Evolutionary conservation across 2,888 invertebrate genomes (phyloP), one percentile per base, ranked within the genome.

Genomic region (Philhelius pedissequus): DNA sequence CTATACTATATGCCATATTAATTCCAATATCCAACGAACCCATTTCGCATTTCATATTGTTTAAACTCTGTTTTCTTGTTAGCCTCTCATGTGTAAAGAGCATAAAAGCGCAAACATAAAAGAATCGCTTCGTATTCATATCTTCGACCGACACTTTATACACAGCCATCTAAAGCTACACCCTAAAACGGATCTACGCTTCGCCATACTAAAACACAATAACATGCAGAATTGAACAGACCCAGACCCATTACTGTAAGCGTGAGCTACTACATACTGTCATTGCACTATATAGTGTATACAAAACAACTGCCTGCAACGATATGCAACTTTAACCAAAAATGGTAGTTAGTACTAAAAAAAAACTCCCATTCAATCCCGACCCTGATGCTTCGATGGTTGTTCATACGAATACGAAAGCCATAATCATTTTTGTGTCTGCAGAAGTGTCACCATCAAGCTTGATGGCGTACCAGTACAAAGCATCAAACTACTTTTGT

Each of bases 151-250:
- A 50, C 30, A 27, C 43, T n/a, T 52, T 27, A 18, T 18, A 15
- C 40, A 60, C 9, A 58, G 6, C 4, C 27, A 13, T 50, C 4
- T 20, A 7, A n/a, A 38, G 25, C 73, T 69, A 52, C 74, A 81
- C 75, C 70, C 69, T 50, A 58, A 73, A 83, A 70, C 83, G 83
- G 83, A 83, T 83, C 64, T 83, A 79, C 83, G 83, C 83, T 83
- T 75, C 79, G 83, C 35, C 58, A 79, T 83, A 64, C 79, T 15
- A 83, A 69, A 74, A 73, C 48, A 69, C 52, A 54, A 30, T 9
- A 54, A 20, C 30, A 18, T 5, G n/a, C 3, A 43, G 18, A 43
- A n/a, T n/a, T n/a, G n/a, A n/a, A n/a, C n/a, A n/a, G 18, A 3
- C 22, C 45, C 52, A 43, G 43, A 18, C 30, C 18, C 27, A 27